Evolutionary conservation across 1,140 invertebrate genomes (phyloP).

Genomic region (Coptotermes formosanus): DNA sequence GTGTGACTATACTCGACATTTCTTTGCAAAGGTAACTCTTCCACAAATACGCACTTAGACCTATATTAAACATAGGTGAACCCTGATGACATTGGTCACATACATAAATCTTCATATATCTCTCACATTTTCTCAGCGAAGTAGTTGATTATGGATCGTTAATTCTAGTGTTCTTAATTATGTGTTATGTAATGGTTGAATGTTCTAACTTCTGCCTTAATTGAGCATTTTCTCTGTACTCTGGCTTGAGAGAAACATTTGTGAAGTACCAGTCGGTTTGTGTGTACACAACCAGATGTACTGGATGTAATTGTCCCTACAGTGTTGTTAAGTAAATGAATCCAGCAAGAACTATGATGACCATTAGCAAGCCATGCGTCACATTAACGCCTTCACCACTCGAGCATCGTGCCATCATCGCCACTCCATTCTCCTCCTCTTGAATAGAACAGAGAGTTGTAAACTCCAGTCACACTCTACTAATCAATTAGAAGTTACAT

Average conservation of each 20-base stretch:
- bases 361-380: background rate
- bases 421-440: background rate
- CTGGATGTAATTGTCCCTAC: background rate
- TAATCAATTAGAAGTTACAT: slow-evolving; percentile 6
- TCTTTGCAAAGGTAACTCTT: too few relatives aligned
- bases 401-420: background rate
- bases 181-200: too few relatives aligned
- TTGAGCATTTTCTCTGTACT: background rate
- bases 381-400: background rate
- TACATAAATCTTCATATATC: too few relatives aligned
- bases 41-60: too few relatives aligned
- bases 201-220: background rate
- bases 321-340: slow-evolving; percentile 17
- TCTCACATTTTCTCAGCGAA: too few relatives aligned
- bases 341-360: background rate
- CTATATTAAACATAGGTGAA: too few relatives aligned
- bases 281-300: background rate
- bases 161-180: too few relatives aligned
- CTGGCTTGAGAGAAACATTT: background rate
- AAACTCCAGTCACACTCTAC: background rate
- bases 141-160: too few relatives aligned
- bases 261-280: background rate
- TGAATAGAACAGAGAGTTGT: background rate
- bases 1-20: too few relatives aligned
- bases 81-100: too few relatives aligned